These are phyloP conservation scores for Clivina fossor DNA, from an alignment of 2,888 invertebrate genomes.

Conservation along the genomic window DNA sequence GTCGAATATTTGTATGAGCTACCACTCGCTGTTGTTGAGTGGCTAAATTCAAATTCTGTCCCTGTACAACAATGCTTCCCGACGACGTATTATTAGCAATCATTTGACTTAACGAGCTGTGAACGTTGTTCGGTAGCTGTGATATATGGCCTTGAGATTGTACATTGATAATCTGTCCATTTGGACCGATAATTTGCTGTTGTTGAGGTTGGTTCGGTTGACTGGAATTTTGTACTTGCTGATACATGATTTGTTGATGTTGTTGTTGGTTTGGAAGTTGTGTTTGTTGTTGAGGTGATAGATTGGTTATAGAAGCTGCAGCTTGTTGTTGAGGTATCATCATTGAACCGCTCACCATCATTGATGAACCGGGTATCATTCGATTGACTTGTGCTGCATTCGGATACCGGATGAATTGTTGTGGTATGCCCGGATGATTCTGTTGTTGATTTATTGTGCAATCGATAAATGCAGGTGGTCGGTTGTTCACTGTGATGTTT, in stretches of 20 bases:
- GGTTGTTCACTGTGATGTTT: slow-evolving; percentile 43
- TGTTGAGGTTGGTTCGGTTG: slow-evolving; percentile 41
- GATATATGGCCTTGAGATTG: slow-evolving; percentile 52
- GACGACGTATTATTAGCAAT: slow-evolving; percentile 36
- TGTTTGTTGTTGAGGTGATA: slow-evolving; percentile 39
- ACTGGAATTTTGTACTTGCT: slow-evolving; percentile 30
- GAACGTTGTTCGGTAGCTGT: slow-evolving; percentile 39
- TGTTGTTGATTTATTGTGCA: slow-evolving; percentile 46
- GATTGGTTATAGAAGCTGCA: slow-evolving; percentile 38
- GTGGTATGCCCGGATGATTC: slow-evolving; percentile 48
- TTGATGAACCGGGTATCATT: slow-evolving; percentile 44
- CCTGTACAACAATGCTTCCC: slow-evolving; percentile 45
- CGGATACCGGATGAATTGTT: slow-evolving; percentile 48
- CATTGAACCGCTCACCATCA: slow-evolving; percentile 46
- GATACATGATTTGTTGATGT: slow-evolving; percentile 39
- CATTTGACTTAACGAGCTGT: slow-evolving; percentile 38
- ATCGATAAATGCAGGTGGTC: slow-evolving; percentile 41
- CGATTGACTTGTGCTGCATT: slow-evolving; percentile 45
- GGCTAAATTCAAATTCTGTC: slow-evolving; percentile 42
- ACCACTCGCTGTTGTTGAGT: slow-evolving; percentile 46
- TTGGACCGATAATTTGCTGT: slow-evolving; percentile 57
- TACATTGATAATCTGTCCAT: slow-evolving; percentile 63
- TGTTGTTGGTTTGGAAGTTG: slow-evolving; percentile 40
- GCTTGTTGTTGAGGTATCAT: slow-evolving; percentile 50
- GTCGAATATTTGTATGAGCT: slow-evolving; percentile 50